Evolutionary conservation across 2,888 invertebrate species (phyloP), one percentile per base, ranked within the genome.

Genomic region (Acronicta alni): DNA sequence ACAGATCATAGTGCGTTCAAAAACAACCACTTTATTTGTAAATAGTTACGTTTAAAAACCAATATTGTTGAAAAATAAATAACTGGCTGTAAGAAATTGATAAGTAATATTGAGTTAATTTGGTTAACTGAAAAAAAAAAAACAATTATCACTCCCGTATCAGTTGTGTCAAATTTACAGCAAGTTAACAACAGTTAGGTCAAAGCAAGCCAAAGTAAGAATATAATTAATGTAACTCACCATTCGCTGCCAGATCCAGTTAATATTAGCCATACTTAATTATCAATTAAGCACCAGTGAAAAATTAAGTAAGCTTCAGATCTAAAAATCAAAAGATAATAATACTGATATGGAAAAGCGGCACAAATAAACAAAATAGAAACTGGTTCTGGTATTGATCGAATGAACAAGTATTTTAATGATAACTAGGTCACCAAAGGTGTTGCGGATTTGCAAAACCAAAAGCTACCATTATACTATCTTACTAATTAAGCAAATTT

Each of bases 201-300:
- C 4, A 32, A 32, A 32, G 12, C 32, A 32, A n/a, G 4, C 1
- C 1, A 35, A 35, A 6, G 35, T n/a, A 35, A 3, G 6, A 35
- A n/a, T n/a, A 35, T 35, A 35, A 35, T 6, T 7, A 35, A n/a
- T 35, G 2, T 30, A 55, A 88, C 89, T 81, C 79, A 91, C 92
- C 90, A 91, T 86, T 74, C 83, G 84, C 71, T 80, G 86, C 88
- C 86, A 79, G 60, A 90, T 88, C 61, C 82, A 84, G 72, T 85
- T 79, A 58, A 90, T 77, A 74, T 88, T 91, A 38, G 90, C 89
- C 91, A 90, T 90, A 64, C 9, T 56, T 37, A 26, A 23, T 23
- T 23, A 23, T 23, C 9, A 26, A 26, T 9, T 30, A 4, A 30
- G 3, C 42, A n/a, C 8, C 48, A 47, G 18, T 20, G 43, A 15